Base-by-base conservation (phyloP, 1,140 invertebrate genomes). In the Acyrthosiphon pisum region DNA sequence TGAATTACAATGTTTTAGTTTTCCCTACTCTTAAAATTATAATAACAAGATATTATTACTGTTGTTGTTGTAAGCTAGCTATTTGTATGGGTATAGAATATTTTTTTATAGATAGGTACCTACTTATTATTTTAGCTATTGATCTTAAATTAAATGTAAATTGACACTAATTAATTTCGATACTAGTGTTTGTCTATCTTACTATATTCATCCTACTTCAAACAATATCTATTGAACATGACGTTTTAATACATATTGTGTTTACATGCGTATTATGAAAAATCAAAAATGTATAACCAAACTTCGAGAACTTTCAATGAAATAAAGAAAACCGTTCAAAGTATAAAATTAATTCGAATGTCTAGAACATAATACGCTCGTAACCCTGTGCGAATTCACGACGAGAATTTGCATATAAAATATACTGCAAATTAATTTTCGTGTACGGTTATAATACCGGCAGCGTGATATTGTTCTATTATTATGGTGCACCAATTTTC, bases 331-430 rank as follows among this genome's bases (percentile, higher is more conserved):
- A 37, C 35, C 20, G 35, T 83, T 8, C 22, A 83, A 83, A 83
- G 83, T 84, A 44, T 87, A 46, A 87, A n/a, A 48, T 87, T 46
- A n/a, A 48, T 87, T 87, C n/a, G 8, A 76, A 76, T n/a, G 18
- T 76, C 11, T 30, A 48, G 14, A 87, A 46, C 44, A 48, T 23
- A 46, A 46, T 87, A 84, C 30, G 44, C 30, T 87, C 4, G n/a
- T 87, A 87, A 87, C 44, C 30, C 44, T 0, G 14, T 87, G 26
- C 18, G 26, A n/a, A 20, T 41, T 9, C 7, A 44, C 23, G 23
- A 44, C 41, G 23, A 1, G 3, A 44, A 41, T 84, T 84, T 41
- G 9, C 83, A 84, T 84, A 84, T 44, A 41, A 44, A 30, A 84
- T 84, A 30, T 41, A 30, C 83, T 41, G 23, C 22, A 30, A 84